phyloP scores from a whole-genome alignment of 2,888 invertebrate genomes.

The Meloe dianella region DNA sequence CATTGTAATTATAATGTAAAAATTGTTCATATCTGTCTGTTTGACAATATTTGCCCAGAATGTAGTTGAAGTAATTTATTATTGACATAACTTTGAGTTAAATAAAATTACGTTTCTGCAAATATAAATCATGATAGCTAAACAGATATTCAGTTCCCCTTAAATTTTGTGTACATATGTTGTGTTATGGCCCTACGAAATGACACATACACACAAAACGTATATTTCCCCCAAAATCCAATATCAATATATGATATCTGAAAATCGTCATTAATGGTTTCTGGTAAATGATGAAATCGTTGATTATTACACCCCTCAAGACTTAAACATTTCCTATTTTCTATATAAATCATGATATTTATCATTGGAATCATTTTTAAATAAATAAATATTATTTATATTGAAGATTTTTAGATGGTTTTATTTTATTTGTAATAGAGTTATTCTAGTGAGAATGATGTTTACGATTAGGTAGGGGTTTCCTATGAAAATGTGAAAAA shows the following conservation, averaged over 20 bases:
- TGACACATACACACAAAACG: slow-evolving; percentile 33
- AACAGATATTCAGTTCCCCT: slow-evolving; percentile 33
- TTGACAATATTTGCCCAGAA: not conserved
- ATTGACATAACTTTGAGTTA: slow-evolving; percentile 18
- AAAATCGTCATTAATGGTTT: slow-evolving; percentile 39
- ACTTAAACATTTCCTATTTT: slow-evolving; percentile 23
- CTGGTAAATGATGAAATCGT: slow-evolving; percentile 32
- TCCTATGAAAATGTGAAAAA: not conserved
- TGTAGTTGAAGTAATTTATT: slow-evolving; percentile 25
- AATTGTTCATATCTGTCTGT: not conserved
- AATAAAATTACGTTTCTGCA: slow-evolving; percentile 30
- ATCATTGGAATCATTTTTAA: not conserved
- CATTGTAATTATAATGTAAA: not conserved
- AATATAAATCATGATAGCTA: slow-evolving; percentile 31
- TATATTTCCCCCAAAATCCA: slow-evolving; percentile 41
- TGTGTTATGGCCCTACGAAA: slow-evolving; percentile 32
- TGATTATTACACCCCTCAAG: slow-evolving; percentile 25
- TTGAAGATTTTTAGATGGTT: not conserved
- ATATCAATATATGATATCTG: slow-evolving; percentile 42
- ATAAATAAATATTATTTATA: not conserved
- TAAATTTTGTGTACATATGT: slow-evolving; percentile 35
- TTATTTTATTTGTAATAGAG: not conserved
- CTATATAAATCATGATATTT: not conserved
- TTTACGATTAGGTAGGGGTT: not conserved
- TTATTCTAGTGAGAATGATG: not conserved